These are phyloP conservation scores for Hartigia nigra DNA, from an alignment of 2,888 invertebrate species.

Conservation along the genomic window DNA sequence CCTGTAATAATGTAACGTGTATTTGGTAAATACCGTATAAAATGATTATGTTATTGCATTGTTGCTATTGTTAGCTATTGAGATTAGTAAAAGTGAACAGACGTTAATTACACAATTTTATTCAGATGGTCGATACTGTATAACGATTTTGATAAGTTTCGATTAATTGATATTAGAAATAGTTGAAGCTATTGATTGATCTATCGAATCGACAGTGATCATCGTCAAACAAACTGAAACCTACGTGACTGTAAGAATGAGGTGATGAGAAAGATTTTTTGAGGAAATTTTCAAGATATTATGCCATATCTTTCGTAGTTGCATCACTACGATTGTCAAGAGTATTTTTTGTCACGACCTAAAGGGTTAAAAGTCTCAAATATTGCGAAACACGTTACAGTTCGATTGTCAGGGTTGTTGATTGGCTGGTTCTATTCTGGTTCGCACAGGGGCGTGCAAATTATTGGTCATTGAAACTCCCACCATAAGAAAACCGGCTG, in stretches of 20 bases:
- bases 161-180: not conserved
- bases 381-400: conserved; percentile 8
- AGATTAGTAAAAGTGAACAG: no score
- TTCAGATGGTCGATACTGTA: not conserved
- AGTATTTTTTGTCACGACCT: not conserved
- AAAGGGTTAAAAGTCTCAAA: conserved; percentile 1
- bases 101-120: not conserved
- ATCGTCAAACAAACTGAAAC: not conserved
- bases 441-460: conserved; percentile 3
- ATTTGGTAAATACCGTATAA: not conserved
- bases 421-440: not conserved
- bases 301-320: not conserved
- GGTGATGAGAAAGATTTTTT: no score
- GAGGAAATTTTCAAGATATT: not conserved
- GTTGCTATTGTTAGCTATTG: not conserved
- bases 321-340: not conserved
- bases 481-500: conserved; percentile 42
- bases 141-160: not conserved
- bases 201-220: not conserved
- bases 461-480: conserved; percentile 8
- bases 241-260: no score
- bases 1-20: not conserved
- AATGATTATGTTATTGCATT: not conserved
- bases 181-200: not conserved
- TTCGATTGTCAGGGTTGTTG: not conserved